Conservation (phyloP, 2,113 vertebrate species). For the Procavia capensis region DNA sequence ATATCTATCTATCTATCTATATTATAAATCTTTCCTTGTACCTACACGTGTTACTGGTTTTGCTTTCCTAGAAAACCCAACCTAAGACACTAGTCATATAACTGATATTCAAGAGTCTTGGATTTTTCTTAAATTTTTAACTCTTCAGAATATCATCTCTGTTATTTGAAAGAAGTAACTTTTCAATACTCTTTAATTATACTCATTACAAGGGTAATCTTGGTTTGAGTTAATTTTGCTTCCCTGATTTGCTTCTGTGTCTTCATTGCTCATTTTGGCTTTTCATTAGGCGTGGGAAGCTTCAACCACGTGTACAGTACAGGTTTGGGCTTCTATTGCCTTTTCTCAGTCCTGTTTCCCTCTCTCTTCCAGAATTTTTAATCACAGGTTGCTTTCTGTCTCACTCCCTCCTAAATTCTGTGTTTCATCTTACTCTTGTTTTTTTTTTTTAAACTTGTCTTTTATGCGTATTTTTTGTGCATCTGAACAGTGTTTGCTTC, state of each 20-base stretch:
- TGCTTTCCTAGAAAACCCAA: too few relatives aligned
- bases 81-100: background rate
- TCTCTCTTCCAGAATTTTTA: background rate
- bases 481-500: background rate
- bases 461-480: background rate
- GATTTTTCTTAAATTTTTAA: background rate
- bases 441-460: background rate
- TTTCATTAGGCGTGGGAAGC: background rate
- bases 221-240: background rate
- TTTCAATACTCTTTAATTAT: background rate
- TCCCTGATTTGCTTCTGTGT: background rate
- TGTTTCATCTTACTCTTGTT: background rate
- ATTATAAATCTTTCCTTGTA: too few relatives aligned
- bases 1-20: too few relatives aligned
- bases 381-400: background rate
- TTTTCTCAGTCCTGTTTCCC: background rate
- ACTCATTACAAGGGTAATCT: background rate
- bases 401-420: background rate
- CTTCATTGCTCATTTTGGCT: background rate
- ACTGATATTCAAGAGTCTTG: background rate
- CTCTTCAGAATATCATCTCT: background rate
- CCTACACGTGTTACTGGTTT: too few relatives aligned
- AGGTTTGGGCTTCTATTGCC: background rate
- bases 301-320: rapidly evolving
- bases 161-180: background rate